Evolutionary conservation across 1,140 invertebrate genomes (phyloP).

Genomic region (Subanguina moxae): DNA sequence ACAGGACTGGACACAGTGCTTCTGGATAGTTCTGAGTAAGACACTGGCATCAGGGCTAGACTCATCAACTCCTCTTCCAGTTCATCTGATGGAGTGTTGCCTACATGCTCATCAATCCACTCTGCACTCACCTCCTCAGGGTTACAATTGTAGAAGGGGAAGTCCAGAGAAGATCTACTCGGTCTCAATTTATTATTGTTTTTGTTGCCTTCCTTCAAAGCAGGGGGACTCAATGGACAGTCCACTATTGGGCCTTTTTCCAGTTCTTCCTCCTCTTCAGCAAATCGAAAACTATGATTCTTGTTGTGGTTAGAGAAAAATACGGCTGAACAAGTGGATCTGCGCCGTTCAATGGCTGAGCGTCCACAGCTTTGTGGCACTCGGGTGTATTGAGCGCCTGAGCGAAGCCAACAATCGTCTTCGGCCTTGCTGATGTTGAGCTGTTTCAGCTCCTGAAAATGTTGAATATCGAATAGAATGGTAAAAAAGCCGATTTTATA

Average conservation of each 20-base stretch:
- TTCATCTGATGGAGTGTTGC: constrained; percentile 5
- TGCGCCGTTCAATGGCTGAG: constrained; percentile 7
- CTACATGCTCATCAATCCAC: not conserved
- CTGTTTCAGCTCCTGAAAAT: too few relatives aligned
- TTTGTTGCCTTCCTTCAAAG: too few relatives aligned
- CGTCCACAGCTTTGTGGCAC: not conserved
- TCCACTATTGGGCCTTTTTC: not conserved
- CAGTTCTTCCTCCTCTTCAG: not conserved
- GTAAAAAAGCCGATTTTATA: too few relatives aligned
- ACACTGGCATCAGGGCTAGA: constrained; percentile 13
- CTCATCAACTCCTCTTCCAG: constrained; percentile 10
- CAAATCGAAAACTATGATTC: not conserved
- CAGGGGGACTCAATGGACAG: not conserved
- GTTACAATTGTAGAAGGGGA: too few relatives aligned
- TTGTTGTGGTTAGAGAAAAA: not conserved
- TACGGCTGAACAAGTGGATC: constrained; percentile 6
- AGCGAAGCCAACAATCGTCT: constrained; percentile 4
- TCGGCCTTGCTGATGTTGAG: not conserved
- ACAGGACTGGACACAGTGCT: not conserved
- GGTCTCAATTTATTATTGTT: too few relatives aligned
- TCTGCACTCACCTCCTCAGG: too few relatives aligned
- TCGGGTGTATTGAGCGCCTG: not conserved
- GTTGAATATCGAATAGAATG: too few relatives aligned
- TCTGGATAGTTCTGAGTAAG: not conserved
- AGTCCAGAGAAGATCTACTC: too few relatives aligned